Conservation (phyloP, 2,113 vertebrate genomes). For the Thamnophis sirtalis region DNA sequence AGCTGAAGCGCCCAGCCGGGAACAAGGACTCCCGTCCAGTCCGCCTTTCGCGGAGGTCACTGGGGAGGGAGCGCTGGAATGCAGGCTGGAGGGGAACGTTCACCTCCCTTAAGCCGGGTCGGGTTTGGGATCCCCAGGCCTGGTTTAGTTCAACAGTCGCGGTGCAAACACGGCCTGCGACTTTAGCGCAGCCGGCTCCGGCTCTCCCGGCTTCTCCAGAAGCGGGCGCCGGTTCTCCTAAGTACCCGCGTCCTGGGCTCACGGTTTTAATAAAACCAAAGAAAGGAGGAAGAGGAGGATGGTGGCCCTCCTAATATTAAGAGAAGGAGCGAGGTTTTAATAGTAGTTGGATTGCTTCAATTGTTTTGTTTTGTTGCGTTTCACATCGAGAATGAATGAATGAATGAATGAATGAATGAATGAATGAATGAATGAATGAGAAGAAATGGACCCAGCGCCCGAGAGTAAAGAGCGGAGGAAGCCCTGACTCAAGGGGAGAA, state of each 20-base stretch:
- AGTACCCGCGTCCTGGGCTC: slow-evolving; percentile 56
- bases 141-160: not conserved
- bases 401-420: not conserved
- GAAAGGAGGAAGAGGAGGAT: not conserved
- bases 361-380: not conserved
- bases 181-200: not conserved
- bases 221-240: slow-evolving; percentile 37
- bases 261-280: slow-evolving; percentile 54
- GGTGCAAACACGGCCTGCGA: not conserved
- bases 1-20: not conserved
- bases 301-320: slow-evolving; percentile 67
- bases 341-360: slow-evolving; percentile 55
- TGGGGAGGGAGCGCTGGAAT: not conserved
- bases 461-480: not conserved
- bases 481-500: not conserved
- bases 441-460: not conserved
- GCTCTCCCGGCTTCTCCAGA: not conserved
- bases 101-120: not conserved
- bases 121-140: not conserved
- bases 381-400: not conserved
- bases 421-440: not conserved
- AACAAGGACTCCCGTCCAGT: not conserved
- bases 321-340: slow-evolving; percentile 68
- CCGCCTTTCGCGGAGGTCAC: not conserved
- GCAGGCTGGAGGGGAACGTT: not conserved